phyloP scores from a whole-genome alignment of 2,888 invertebrate genomes.

The Invenusta paracnida region DNA sequence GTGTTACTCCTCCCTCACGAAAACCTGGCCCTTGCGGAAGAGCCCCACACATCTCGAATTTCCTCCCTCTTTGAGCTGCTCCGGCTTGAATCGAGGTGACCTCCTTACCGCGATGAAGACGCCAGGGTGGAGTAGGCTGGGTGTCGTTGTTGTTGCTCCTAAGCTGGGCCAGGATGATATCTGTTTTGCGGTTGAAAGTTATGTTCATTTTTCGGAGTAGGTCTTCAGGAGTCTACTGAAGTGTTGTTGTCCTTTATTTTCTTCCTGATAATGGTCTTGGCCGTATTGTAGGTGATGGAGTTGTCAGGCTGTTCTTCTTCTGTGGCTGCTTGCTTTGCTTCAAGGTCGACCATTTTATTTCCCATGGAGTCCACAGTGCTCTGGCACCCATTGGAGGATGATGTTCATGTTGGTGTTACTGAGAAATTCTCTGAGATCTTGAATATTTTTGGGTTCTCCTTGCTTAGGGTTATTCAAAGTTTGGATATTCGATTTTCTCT shows the following conservation, averaged over 20 bases:
- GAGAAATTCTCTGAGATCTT: neutral
- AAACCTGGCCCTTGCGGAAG: too few relatives aligned
- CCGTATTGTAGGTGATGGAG: neutral
- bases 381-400: neutral
- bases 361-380: too few relatives aligned
- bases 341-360: neutral
- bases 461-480: neutral
- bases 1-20: too few relatives aligned
- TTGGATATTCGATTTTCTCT: neutral
- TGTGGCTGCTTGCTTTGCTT: neutral
- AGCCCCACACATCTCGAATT: too few relatives aligned
- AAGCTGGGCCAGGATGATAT: neutral
- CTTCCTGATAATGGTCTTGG: neutral
- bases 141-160: neutral
- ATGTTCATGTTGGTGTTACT: neutral
- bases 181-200: neutral
- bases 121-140: too few relatives aligned
- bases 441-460: neutral
- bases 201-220: neutral
- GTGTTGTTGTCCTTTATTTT: neutral
- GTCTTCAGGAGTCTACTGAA: neutral
- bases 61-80: too few relatives aligned
- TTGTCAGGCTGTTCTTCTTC: neutral
- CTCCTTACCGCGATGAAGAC: too few relatives aligned
- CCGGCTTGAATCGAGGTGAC: too few relatives aligned